phyloP scores from a whole-genome alignment of 2,888 invertebrate species.

The Tenodera sinensis region DNA sequence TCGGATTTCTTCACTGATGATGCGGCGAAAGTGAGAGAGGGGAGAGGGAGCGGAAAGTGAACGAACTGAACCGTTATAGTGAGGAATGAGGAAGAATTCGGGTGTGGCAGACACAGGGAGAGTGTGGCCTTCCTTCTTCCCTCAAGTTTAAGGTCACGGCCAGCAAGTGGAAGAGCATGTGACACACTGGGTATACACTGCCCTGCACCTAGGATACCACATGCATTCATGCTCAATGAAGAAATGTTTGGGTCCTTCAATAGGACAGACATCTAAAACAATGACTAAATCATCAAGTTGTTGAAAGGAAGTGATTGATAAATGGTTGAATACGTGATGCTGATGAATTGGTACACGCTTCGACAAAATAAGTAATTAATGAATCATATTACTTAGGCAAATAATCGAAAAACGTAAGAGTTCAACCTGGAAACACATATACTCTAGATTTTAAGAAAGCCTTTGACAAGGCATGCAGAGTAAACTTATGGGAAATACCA shows the following conservation, averaged over 20 bases:
- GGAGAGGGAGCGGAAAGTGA: neutral
- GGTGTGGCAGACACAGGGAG: neutral
- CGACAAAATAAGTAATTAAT: too few relatives aligned
- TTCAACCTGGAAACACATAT: too few relatives aligned
- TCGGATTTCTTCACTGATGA: neutral
- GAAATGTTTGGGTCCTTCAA: neutral
- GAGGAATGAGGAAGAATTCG: conserved; percentile 7
- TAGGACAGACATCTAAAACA: too few relatives aligned
- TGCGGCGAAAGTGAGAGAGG: neutral
- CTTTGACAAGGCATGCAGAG: too few relatives aligned
- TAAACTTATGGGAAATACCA: too few relatives aligned
- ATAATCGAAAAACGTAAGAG: too few relatives aligned
- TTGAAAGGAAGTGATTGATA: too few relatives aligned
- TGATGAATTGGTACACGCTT: too few relatives aligned
- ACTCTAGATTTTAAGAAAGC: too few relatives aligned
- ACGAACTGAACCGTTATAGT: neutral
- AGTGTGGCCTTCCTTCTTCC: neutral
- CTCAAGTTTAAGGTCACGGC: conserved; percentile 11
- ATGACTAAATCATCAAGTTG: too few relatives aligned
- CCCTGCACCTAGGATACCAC: neutral
- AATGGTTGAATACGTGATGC: too few relatives aligned
- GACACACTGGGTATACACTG: neutral
- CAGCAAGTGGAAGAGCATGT: neutral
- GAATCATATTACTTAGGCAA: too few relatives aligned
- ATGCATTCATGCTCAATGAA: neutral